Conservation (phyloP, 2,113 vertebrate species). For the Recurvirostra avosetta region DNA sequence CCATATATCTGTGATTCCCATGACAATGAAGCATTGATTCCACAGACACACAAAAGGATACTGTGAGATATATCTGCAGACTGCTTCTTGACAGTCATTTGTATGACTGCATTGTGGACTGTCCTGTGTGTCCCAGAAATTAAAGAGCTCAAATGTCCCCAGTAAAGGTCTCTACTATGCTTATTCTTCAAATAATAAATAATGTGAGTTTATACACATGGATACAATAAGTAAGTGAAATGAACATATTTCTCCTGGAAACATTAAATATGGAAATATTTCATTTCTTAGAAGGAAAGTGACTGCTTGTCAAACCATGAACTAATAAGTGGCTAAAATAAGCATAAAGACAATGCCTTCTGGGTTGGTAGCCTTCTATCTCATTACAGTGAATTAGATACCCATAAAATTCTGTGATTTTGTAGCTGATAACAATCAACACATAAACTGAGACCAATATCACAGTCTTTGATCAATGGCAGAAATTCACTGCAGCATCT, state of each 20-base stretch:
- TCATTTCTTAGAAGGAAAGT: not conserved
- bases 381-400: not conserved
- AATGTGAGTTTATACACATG: not conserved
- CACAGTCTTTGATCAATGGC: not conserved
- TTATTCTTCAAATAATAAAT: not conserved
- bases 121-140: not conserved
- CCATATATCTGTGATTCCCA: not conserved
- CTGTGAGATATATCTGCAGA: not conserved
- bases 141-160: not conserved
- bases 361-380: not conserved
- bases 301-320: not conserved
- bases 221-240: not conserved
- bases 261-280: not conserved
- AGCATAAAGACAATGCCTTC: not conserved
- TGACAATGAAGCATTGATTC: conserved; percentile 38
- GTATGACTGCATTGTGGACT: not conserved
- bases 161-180: not conserved
- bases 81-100: not conserved
- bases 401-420: conserved; percentile 10
- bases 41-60: not conserved
- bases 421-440: not conserved
- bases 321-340: not conserved
- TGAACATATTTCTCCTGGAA: not conserved
- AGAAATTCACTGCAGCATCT: not conserved
- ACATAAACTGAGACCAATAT: not conserved